Evolutionary conservation across 1,140 invertebrate genomes (phyloP), one percentile per base, ranked within the genome.

Genomic region (Megathymus violae): DNA sequence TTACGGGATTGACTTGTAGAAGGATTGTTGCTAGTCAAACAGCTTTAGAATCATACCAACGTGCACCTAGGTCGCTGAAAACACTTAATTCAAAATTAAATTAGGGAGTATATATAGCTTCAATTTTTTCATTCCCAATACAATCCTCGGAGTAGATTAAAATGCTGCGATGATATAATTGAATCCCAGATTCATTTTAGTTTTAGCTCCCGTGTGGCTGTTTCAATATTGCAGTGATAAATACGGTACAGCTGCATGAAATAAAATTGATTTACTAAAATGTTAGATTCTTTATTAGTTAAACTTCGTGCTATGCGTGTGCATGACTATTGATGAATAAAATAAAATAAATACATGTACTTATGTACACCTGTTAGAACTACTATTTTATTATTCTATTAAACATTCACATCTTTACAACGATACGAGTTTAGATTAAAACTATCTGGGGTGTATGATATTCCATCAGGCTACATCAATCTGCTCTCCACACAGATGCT

Each of bases 181-280:
- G 43, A 19, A 44, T 44, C 43, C 16, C 10, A 11, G 15, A 44
- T 44, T 44, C 43, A 44, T 44, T 44, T 44, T 44, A 44, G 43
- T 44, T 44, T 22, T 44, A 44, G 43, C 43, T 44, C 43, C 43
- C 43, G 43, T 44, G 16, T 44, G 43, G 15, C 43, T 22, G n/a
- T 44, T 44, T 10, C 43, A 44, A 44, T 44, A 44, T 44, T n/a
- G 16, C 43, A n/a, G 15, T 19, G 43, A 44, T 44, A 19, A 19
- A 44, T 19, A 44, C 43, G 43, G 6, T 16, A n/a, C 16, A 44
- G 43, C 43, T 44, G 34, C 9, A 36, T 7, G 10, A 36, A 36
- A 36, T 36, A 36, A 36, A 36, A 36, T 36, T 36, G 34, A 11
- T 36, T 36, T 36, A 36, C 34, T 10, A 36, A 36, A 36, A 11